phyloP scores from a whole-genome alignment of 2,888 invertebrate species.

The Drosophila macrospina region DNA sequence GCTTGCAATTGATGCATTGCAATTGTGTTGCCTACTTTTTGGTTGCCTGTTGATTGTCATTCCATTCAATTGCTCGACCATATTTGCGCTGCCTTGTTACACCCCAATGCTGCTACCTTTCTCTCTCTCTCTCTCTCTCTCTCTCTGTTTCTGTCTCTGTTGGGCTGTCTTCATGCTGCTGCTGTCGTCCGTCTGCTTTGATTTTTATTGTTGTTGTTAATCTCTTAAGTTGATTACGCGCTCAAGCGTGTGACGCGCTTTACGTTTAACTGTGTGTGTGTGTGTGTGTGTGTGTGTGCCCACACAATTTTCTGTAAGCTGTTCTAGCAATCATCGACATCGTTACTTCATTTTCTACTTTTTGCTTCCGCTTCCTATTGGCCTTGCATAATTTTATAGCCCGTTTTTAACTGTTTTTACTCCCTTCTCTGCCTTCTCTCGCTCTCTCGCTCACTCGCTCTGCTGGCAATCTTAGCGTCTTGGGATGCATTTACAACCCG shows the following conservation, averaged over 20 bases:
- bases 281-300: slow-evolving; percentile 9
- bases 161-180: not conserved
- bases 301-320: slow-evolving; percentile 36
- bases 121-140: not conserved
- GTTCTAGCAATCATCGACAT: slow-evolving; percentile 46
- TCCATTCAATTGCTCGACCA: slow-evolving; percentile 44
- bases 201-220: slow-evolving; percentile 54
- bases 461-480: not conserved
- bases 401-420: slow-evolving; percentile 16
- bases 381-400: slow-evolving; percentile 49
- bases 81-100: slow-evolving; percentile 24
- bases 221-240: slow-evolving; percentile 49
- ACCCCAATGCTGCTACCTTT: not conserved
- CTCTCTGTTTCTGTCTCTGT: not conserved
- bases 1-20: not conserved
- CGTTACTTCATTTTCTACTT: slow-evolving; percentile 39
- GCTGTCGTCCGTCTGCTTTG: slow-evolving; percentile 24
- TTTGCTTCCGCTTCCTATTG: slow-evolving; percentile 26
- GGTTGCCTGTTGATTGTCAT: slow-evolving; percentile 63
- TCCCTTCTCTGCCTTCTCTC: not conserved
- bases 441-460: too few species aligned
- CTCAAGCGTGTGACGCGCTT: slow-evolving; percentile 25
- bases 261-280: slow-evolving; percentile 14
- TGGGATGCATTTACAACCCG: slow-evolving; percentile 28
- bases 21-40: slow-evolving; percentile 48